Evolutionary conservation across 2,797 vertebrate genomes (phyloP).

Genomic region (Spinus olivaceus): DNA sequence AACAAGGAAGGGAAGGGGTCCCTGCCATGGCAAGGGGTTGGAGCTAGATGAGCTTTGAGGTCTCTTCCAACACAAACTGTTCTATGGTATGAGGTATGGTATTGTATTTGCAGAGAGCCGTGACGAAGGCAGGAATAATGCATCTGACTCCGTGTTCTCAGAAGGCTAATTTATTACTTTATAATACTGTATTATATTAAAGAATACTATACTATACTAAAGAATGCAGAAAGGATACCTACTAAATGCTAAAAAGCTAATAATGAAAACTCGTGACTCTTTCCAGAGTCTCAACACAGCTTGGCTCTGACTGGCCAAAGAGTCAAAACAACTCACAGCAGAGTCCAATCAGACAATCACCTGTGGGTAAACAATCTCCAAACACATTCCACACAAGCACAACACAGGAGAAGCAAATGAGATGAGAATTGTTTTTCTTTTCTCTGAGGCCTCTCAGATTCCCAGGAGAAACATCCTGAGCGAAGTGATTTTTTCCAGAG

Average conservation of each 20-base stretch:
- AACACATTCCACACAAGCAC: not conserved
- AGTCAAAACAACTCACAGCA: no score
- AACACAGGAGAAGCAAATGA: not conserved
- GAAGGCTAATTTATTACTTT: no score
- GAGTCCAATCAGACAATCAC: no score
- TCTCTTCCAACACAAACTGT: not conserved
- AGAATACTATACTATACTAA: no score
- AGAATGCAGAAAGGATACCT: no score
- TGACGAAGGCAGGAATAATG: not conserved
- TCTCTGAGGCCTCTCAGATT: not conserved
- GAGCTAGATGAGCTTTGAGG: not conserved
- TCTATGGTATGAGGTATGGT: not conserved
- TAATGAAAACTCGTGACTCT: no score
- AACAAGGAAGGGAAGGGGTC: not conserved
- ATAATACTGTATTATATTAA: no score
- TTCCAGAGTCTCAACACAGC: no score
- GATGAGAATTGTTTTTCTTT: not conserved
- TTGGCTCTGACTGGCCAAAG: no score
- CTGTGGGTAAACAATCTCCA: not conserved
- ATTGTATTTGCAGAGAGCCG: not conserved
- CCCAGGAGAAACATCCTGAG: not conserved
- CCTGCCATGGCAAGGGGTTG: not conserved
- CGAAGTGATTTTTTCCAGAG: not conserved
- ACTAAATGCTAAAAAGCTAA: no score
- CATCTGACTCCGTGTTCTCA: not conserved